Percentiles rank a stretch among this genome's conserved stretches.
These are phyloP conservation scores for Synergus itoensis DNA, from an alignment of 2,888 invertebrate species.

Conservation along the genomic window DNA sequence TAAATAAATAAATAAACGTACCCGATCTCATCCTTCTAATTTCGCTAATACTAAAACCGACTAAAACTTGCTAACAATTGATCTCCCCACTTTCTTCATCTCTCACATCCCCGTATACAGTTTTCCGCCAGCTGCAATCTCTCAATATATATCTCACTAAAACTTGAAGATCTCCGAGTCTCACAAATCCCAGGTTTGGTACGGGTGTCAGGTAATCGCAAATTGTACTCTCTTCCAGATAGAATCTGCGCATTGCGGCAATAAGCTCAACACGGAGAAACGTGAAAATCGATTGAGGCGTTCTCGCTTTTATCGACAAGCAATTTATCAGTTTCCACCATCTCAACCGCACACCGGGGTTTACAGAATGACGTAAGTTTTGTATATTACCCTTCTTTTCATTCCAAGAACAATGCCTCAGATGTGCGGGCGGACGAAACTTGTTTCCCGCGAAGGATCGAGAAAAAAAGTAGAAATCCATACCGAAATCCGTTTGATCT, in stretches of 20 bases:
- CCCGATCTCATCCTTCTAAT: background rate
- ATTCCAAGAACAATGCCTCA: constrained; percentile 21
- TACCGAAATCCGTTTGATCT: constrained; percentile 55
- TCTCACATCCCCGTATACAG: constrained; percentile 12
- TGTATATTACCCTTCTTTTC: constrained; percentile 33
- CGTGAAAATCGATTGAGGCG: constrained; percentile 41
- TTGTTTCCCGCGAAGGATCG: background rate
- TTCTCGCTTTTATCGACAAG: constrained; percentile 41
- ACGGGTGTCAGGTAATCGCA: constrained; percentile 40
- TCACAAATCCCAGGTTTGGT: constrained; percentile 15
- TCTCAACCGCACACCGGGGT: constrained; percentile 10
- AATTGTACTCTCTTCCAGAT: constrained; percentile 37
- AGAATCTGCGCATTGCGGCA: constrained; percentile 41
- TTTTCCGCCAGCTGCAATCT: constrained; percentile 25
- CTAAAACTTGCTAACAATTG: background rate
- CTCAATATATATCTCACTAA: constrained; percentile 19
- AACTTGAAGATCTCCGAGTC: constrained; percentile 35
- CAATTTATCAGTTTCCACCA: constrained; percentile 37
- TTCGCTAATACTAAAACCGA: background rate
- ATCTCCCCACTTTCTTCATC: background rate
- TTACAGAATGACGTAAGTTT: constrained; percentile 27
- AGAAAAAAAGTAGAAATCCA: constrained; percentile 49
- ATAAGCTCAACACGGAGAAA: constrained; percentile 30
- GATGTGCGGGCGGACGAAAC: background rate
- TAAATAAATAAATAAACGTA: too few species aligned